Evolutionary conservation across 2,797 vertebrate species (phyloP), one percentile per base, ranked within the genome.

Genomic region (Dendrocincla tyrannina): DNA sequence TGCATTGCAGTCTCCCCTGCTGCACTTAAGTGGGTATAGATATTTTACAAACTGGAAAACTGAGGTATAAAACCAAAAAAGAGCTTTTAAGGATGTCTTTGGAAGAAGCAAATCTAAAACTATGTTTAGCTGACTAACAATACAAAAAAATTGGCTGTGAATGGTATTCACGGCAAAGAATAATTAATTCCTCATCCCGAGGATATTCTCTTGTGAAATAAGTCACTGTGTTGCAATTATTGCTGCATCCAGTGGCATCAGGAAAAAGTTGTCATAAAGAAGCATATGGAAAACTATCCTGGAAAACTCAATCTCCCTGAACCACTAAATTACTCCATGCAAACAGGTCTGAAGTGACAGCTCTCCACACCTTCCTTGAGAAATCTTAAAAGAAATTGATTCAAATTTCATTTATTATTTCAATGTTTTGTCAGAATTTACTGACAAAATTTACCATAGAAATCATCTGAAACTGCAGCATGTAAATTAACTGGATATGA

Each of bases 101-200:
- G 79, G 58, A 73, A 23, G 19, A 78, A 20, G 11, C 17, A 84
- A 79, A 73, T 52, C 67, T 59, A 19, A 88, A 91, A 88, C 32
- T 35, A 69, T 59, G 24, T 72, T 83, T 93, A 52, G 62, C 23
- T 49, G 62, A 73, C 59, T 47, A 76, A 35, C 39, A 76, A 7
- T 37, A 88, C 56, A 74, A 64, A 80, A 56, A 76, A 69, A 50
- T 49, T 93, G 58, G 17, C 49, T 62, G 32, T 47, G 76, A 93
- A 88, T 25, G 25, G 22, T 46, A 44, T 33, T 81, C 3, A 10
- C 23, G 42, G 44, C 25, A 35, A 76, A 67, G 55, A 88, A 79
- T 63, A 92, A 89, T 69, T 66, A 91, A 94, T 94, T 89, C 59
- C 42, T 70, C 67, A 75, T 66, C 62, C 66, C 15, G 16, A 90